Evolutionary conservation across 1,140 invertebrate species (phyloP), one percentile per base, ranked within the genome.

Genomic region (Scaptodrosophila lebanonensis): DNA sequence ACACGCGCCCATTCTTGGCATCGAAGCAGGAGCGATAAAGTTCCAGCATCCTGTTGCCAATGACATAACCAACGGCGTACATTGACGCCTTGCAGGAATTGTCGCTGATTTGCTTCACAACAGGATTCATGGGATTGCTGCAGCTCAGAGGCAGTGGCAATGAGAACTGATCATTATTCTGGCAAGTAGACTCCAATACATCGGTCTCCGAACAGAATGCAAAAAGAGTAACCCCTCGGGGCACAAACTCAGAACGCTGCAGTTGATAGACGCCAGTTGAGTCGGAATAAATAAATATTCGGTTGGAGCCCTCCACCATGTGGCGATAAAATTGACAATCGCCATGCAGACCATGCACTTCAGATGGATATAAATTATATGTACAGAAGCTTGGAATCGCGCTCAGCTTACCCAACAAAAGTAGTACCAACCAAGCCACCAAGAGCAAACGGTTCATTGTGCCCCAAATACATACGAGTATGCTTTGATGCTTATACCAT

Each of bases 1-100:
- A 5, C 0, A 69, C 58, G 2, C 54, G 39, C 1, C 44, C 58
- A 6, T 11, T 18, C 0, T 6, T n/a, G 2, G 11, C 8, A 45
- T 83, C 52, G 6, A 60, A 83, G 33, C 76, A 83, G 8, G 53
- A 47, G 11, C 76, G 54, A 47, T 58, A 82, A 3, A 82, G 49
- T 13, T 82, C 77, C 43, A 82, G 12, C 1, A 18, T 17, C 30
- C 1, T 29, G 29, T 0, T 25, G 22, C 1, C 38, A 7, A 82
- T 50, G 2, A 1, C 11, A 35, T 82, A 71, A 1, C 77, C 76
- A 12, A 82, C 59, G 1, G 40, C 15, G 18, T 68, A 82, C 16
- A 71, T 13, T 0, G 20, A 56, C 0, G 22, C 35, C 1, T 53
- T 4, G 8, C 76, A 76, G 0, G 25, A 43, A 1, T 5, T 33